These are phyloP conservation scores for Drosophila cardini DNA, from an alignment of 1,140 invertebrate species.

Conservation along the genomic window DNA sequence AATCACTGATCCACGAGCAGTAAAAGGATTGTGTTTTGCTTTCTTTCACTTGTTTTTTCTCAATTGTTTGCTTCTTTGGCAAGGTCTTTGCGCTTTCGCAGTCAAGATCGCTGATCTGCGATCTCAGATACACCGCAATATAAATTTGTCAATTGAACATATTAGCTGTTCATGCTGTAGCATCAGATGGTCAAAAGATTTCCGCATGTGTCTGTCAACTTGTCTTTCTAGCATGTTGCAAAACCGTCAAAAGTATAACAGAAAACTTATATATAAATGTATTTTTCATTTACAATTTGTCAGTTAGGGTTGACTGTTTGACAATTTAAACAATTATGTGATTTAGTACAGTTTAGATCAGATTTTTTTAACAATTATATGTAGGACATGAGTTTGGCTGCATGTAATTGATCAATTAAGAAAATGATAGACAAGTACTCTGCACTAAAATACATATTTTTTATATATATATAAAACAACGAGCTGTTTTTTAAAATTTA, in stretches of 20 bases:
- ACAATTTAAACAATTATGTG: conserved; percentile 2
- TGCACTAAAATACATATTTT: no score
- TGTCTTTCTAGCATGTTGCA: conserved; percentile 19
- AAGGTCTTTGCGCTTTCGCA: conserved; percentile 32
- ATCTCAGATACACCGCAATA: conserved; percentile 10
- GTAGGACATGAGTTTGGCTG: no score
- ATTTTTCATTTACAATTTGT: conserved; percentile 9
- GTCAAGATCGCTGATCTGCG: conserved; percentile 10
- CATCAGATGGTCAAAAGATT: conserved; percentile 38
- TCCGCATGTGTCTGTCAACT: conserved; percentile 59
- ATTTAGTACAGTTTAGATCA: not conserved
- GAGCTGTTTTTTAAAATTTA: no score
- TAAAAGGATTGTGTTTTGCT: conserved; percentile 34
- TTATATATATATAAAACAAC: no score
- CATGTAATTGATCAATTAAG: no score
- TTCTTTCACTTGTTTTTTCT: conserved; percentile 19
- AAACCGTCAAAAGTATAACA: conserved; percentile 46
- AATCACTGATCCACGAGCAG: conserved; percentile 55
- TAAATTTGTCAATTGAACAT: conserved; percentile 67
- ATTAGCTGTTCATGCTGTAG: conserved; percentile 36
- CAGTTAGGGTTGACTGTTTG: conserved; percentile 5
- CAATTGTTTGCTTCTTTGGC: conserved; percentile 2
- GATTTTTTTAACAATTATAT: no score
- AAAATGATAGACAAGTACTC: no score
- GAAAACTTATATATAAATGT: conserved; percentile 32